Evolutionary conservation across 2,113 vertebrate genomes (phyloP).

Genomic region (Hypocryptadius cinnamomeus): DNA sequence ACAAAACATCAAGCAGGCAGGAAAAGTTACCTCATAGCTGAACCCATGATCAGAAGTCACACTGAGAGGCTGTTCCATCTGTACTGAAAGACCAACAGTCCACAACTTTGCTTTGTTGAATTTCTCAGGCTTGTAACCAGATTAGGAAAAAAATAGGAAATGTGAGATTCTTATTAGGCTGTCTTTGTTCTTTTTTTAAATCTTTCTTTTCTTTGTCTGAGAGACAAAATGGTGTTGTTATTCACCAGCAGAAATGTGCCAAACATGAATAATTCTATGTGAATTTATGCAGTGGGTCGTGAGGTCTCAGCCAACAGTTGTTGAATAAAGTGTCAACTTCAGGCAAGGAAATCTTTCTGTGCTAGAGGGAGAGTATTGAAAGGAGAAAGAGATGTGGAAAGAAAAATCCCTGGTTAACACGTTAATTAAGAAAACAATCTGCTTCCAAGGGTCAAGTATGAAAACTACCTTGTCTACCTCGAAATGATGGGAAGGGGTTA

Average conservation of each 20-base stretch:
- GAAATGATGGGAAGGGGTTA: neutral
- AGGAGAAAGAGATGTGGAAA: neutral
- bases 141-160: slow-evolving; percentile 9
- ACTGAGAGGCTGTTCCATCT: neutral
- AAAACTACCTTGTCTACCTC: slow-evolving; percentile 1
- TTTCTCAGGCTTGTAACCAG: neutral
- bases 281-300: slow-evolving; percentile 9
- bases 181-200: slow-evolving; percentile 14
- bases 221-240: slow-evolving; percentile 38
- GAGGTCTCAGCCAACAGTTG: slow-evolving; percentile 35
- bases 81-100: neutral
- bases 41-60: neutral
- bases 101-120: neutral
- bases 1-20: neutral
- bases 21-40: neutral
- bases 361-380: neutral
- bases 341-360: slow-evolving; percentile 27
- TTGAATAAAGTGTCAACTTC: slow-evolving; percentile 23
- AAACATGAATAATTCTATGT: slow-evolving; percentile 39
- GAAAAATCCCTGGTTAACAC: slow-evolving; percentile 15
- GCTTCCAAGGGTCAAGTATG: slow-evolving; percentile 21
- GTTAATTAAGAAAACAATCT: slow-evolving; percentile 47
- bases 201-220: slow-evolving; percentile 20
- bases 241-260: slow-evolving; percentile 21
- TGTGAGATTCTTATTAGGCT: neutral